Evolutionary conservation across 2,888 invertebrate genomes (phyloP).

Genomic region (Standfussiana lucernea): DNA sequence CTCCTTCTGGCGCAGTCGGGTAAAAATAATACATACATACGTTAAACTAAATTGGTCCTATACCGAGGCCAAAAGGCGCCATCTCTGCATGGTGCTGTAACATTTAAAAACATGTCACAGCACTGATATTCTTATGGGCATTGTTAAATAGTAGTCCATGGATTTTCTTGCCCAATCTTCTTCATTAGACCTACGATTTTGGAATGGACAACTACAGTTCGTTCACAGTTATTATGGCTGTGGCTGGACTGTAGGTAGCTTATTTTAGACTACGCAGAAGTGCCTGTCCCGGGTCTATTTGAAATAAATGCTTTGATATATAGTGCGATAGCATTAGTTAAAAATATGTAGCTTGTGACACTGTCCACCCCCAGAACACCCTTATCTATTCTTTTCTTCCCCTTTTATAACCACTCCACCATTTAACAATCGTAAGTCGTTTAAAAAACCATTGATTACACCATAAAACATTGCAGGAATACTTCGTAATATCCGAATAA

Average conservation of each 20-base stretch:
- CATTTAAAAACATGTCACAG: background rate
- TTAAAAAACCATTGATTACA: slow-evolving; percentile 24
- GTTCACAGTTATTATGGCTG: too few species aligned
- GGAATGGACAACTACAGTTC: too few species aligned
- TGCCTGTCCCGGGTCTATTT: too few species aligned
- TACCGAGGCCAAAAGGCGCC: too few species aligned
- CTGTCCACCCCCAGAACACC: background rate
- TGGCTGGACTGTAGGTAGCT: too few species aligned
- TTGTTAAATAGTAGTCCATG: background rate
- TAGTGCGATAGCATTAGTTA: background rate
- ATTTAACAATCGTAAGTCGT: slow-evolving; percentile 17
- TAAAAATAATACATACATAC: too few species aligned
- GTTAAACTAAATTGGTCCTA: rapidly evolving
- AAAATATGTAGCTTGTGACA: background rate
- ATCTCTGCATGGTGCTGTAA: too few species aligned
- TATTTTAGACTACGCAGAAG: too few species aligned
- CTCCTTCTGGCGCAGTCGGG: too few species aligned
- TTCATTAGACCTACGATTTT: too few species aligned
- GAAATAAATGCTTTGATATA: too few species aligned
- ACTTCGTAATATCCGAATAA: slow-evolving; percentile 53
- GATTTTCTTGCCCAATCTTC: too few species aligned
- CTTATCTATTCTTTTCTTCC: background rate
- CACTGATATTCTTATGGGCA: background rate
- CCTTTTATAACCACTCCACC: background rate
- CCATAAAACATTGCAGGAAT: slow-evolving; percentile 42